These are phyloP conservation scores for Teleogryllus oceanicus DNA, from an alignment of 2,888 invertebrate species.

Conservation along the genomic window DNA sequence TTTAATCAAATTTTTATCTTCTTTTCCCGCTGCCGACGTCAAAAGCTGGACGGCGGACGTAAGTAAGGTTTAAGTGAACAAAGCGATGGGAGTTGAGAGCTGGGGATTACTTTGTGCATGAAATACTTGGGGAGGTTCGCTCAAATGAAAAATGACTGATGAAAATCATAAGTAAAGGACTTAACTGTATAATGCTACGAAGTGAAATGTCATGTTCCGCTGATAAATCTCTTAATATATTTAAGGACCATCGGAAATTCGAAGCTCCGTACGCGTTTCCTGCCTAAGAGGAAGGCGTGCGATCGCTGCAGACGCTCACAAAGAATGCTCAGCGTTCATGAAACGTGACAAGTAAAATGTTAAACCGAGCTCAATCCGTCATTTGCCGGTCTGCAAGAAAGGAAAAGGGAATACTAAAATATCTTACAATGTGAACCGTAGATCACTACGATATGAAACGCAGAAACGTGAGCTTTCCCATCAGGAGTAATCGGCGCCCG, in stretches of 20 bases:
- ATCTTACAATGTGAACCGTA: not conserved
- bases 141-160: slow-evolving; percentile 18
- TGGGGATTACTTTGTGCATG: not conserved
- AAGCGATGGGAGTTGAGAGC: not conserved
- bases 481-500: too few species aligned
- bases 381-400: not conserved
- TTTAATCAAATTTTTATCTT: slow-evolving; percentile 18
- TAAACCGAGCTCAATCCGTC: not conserved
- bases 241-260: not conserved
- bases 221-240: slow-evolving; percentile 18
- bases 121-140: slow-evolving; percentile 7
- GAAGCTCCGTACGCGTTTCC: not conserved
- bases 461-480: not conserved
- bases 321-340: not conserved
- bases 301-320: not conserved
- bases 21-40: not conserved
- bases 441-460: not conserved
- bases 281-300: not conserved
- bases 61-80: not conserved
- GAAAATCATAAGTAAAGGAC: slow-evolving; percentile 18
- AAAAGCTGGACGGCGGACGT: slow-evolving; percentile 18
- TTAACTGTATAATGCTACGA: not conserved
- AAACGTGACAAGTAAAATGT: not conserved
- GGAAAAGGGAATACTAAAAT: slow-evolving; percentile 7
- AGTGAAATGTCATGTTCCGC: not conserved